Conservation (phyloP, 2,888 invertebrate species). For the Sphecodes monilicornis region DNA sequence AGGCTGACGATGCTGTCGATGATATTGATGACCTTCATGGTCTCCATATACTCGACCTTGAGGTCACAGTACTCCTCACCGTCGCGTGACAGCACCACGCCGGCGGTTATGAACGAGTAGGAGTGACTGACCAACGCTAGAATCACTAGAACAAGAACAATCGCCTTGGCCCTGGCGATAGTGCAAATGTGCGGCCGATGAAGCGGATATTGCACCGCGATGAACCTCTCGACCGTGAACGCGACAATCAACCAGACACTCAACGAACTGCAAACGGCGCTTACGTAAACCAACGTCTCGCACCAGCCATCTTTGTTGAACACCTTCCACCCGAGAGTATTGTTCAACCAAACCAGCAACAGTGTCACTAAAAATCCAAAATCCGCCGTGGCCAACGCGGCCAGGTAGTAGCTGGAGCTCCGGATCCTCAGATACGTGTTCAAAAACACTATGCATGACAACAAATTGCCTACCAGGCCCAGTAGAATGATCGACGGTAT, state of each 20-base stretch:
- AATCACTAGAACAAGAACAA: conserved; percentile 84
- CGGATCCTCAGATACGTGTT: conserved; percentile 87
- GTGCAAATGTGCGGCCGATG: conserved; percentile 87
- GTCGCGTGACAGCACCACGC: conserved; percentile 78
- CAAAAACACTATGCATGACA: conserved; percentile 87
- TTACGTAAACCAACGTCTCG: conserved; percentile 85
- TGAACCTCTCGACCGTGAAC: conserved; percentile 89
- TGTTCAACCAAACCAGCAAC: conserved; percentile 86
- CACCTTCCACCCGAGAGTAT: conserved; percentile 84
- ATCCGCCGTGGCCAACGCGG: conserved; percentile 87
- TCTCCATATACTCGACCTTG: conserved; percentile 84
- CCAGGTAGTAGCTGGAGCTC: conserved; percentile 88
- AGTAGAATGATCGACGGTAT: conserved; percentile 87
- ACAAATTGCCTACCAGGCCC: conserved; percentile 87
- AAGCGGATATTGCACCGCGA: conserved; percentile 88
- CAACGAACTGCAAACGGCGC: conserved; percentile 87
- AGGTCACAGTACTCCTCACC: conserved; percentile 85
- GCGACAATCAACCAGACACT: conserved; percentile 90
- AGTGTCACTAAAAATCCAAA: conserved; percentile 86
- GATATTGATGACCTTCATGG: conserved; percentile 86
- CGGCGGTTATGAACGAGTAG: conserved; percentile 85
- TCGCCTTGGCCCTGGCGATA: conserved; percentile 86
- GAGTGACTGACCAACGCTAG: conserved; percentile 84
- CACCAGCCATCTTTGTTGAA: conserved; percentile 87
- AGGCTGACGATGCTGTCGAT: conserved; percentile 88